Base-by-base conservation (phyloP, 2,888 invertebrate species). In the Tenthredo scrophulariae region DNA sequence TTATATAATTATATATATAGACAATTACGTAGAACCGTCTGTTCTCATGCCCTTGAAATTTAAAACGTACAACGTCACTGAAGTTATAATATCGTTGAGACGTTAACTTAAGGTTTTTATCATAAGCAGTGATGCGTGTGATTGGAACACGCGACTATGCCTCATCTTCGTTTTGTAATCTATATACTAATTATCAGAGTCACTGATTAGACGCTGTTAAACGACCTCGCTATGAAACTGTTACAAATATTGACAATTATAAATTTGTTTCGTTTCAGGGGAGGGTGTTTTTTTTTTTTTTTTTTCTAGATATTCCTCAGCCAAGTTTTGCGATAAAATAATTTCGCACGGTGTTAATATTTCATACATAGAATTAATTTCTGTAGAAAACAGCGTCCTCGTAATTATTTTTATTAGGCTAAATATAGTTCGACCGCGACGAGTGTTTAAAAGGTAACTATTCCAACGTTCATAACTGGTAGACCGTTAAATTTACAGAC, bases 21-120 rank as follows among this genome's bases (percentile, higher is more conserved):
- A n/a, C 15, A 70, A 18, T 18, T 37, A 70, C 37, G 40, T 62
- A 26, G 26, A 37, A 40, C 70, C 7, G 18, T n/a, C 37, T 33
- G 70, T 37, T 37, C 40, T 37, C n/a, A n/a, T n/a, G 70, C 70
- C 70, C 70, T 72, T 72, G 70, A 72, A 72, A n/a, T n/a, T 70
- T 33, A 2, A 33, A 33, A 70, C 33, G 18, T 50, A 50, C n/a
- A 70, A n/a, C 40, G n/a, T 70, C 10, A 70, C 15, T 7, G 70
- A 40, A 18, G 3, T 72, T 2, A 13, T 10, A 26, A 62, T 13
- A 62, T 13, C 13, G 62, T 62, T 72, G 70, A 72, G 70, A 40
- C 37, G 70, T 9, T 6, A n/a, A n/a, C 40, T 9, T 6, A 54
- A n/a, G 54, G 1, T 7, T 54, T 7, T 72, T n/a, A 72, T 62